Conservation (phyloP, 2,888 invertebrate species). For the Hirtodrosophila duncani region DNA sequence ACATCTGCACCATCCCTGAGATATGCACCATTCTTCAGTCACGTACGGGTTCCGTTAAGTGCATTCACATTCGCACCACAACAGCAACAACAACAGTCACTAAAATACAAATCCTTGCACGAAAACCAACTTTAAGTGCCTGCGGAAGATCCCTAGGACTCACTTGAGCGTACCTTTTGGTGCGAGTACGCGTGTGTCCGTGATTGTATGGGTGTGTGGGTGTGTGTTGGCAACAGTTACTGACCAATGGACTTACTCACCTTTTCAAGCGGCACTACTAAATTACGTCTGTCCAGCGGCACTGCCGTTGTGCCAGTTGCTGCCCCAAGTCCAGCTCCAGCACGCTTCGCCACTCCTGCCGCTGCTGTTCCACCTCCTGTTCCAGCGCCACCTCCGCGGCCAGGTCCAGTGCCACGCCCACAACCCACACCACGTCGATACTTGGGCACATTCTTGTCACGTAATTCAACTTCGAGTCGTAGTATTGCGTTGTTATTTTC, state of each 20-base stretch:
- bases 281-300: slow-evolving; percentile 77
- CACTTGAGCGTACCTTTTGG: slow-evolving; percentile 18
- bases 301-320: slow-evolving; percentile 55
- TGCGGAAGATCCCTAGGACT: slow-evolving; percentile 14
- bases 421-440: slow-evolving; percentile 76
- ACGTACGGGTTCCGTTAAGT: slow-evolving; percentile 58
- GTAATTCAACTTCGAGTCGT: slow-evolving; percentile 79
- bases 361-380: slow-evolving; percentile 57
- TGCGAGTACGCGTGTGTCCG: too few species aligned
- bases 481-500: slow-evolving; percentile 78
- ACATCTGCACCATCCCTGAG: slow-evolving; percentile 5
- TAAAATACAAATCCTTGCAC: slow-evolving; percentile 25
- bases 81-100: slow-evolving; percentile 12
- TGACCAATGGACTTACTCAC: slow-evolving; percentile 56
- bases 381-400: slow-evolving; percentile 76
- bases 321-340: slow-evolving; percentile 22
- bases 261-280: slow-evolving; percentile 84
- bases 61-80: slow-evolving; percentile 33
- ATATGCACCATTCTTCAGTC: slow-evolving; percentile 46
- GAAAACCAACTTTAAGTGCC: slow-evolving; percentile 51
- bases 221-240: background rate
- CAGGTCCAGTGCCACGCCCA: slow-evolving; percentile 78
- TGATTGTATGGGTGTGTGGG: too few species aligned
- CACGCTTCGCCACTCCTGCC: slow-evolving; percentile 31
- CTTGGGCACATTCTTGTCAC: slow-evolving; percentile 78